A percentile compares a stretch with the other conserved stretches of the same genome.
Evolutionary conservation across 2,797 vertebrate species (phyloP).

Genomic region (Potorous gilbertii): DNA sequence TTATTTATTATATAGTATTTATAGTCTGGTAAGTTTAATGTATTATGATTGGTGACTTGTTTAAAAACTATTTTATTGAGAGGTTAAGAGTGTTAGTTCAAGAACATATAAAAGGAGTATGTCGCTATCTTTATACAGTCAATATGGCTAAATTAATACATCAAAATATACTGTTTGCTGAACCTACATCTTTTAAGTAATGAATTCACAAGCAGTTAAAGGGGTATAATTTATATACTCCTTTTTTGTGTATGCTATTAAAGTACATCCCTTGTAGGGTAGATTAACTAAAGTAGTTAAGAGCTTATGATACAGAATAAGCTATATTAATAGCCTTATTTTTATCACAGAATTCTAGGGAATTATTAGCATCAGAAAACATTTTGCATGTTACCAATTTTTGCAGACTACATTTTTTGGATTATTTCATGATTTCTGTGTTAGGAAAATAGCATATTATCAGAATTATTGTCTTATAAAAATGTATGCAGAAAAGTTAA

Average conservation of each 20-base stretch:
- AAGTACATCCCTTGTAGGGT: background rate
- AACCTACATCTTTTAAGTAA: conserved; percentile 41
- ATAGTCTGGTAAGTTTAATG: too few relatives aligned
- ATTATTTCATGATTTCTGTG: too few relatives aligned
- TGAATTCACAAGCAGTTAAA: conserved; percentile 51
- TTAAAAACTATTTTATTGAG: too few relatives aligned
- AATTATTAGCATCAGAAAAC: too few relatives aligned
- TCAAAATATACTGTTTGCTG: conserved; percentile 30
- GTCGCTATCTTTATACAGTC: conserved; percentile 27
- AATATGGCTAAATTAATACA: conserved; percentile 25
- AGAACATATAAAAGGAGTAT: background rate
- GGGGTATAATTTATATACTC: background rate
- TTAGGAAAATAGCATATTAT: too few relatives aligned
- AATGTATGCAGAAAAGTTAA: too few relatives aligned
- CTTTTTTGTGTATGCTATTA: conserved; percentile 27
- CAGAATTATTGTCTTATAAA: too few relatives aligned
- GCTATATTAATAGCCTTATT: background rate
- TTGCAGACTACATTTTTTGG: too few relatives aligned
- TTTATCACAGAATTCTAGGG: background rate
- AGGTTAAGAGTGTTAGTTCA: too few relatives aligned
- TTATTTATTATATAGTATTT: too few relatives aligned
- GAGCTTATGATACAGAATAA: conserved; percentile 25
- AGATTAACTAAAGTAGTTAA: conserved; percentile 14
- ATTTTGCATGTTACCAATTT: too few relatives aligned
- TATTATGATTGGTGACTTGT: too few relatives aligned